phyloP scores from a whole-genome alignment of 1,140 invertebrate species.

The Zaprionus davidi region DNA sequence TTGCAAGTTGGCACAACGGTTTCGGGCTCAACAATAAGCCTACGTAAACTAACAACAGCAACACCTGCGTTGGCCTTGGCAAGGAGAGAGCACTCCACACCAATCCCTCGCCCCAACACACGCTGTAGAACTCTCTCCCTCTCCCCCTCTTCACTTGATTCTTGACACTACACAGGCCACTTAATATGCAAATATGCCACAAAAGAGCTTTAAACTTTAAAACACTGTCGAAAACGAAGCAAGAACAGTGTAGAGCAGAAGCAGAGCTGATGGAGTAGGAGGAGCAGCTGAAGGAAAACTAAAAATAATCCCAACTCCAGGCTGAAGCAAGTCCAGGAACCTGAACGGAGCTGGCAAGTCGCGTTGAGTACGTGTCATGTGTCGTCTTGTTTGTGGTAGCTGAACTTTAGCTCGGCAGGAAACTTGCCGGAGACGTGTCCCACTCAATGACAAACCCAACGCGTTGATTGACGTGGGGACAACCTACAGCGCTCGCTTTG shows the following conservation, averaged over 20 bases:
- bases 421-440: conserved; percentile 72
- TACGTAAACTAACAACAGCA: conserved; percentile 69
- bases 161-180: conserved; percentile 68
- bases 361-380: conserved; percentile 76
- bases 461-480: conserved; percentile 67
- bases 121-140: too few species aligned
- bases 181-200: conserved; percentile 80
- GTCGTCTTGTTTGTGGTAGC: conserved; percentile 72
- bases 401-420: conserved; percentile 71
- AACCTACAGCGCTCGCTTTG: not conserved
- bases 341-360: conserved; percentile 22
- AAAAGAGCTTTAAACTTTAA: conserved; percentile 82
- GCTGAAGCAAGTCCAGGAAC: conserved; percentile 4
- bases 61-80: conserved; percentile 36
- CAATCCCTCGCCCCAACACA: not conserved
- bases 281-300: conserved; percentile 46
- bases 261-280: not conserved
- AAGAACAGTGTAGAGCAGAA: not conserved
- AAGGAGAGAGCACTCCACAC: not conserved
- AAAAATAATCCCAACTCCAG: conserved; percentile 43
- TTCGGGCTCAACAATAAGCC: conserved; percentile 63
- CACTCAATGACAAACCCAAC: conserved; percentile 63
- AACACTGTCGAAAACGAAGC: conserved; percentile 55
- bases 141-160: not conserved
- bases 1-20: conserved; percentile 52